These are phyloP conservation scores for Leptogaster cylindrica DNA, from an alignment of 2,888 invertebrate species.

Conservation along the genomic window DNA sequence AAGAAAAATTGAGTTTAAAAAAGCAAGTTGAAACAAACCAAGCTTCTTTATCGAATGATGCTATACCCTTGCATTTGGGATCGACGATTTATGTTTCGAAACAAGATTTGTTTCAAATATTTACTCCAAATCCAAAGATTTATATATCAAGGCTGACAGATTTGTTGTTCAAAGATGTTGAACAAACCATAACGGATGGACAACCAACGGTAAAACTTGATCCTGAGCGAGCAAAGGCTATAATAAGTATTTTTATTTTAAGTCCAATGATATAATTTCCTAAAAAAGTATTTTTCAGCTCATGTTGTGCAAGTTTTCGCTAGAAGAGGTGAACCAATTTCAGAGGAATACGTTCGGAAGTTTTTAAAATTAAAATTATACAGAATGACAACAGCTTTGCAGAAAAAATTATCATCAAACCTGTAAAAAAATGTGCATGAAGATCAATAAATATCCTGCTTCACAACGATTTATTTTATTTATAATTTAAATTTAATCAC, in stretches of 20 bases:
- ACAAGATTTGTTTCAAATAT: conserved; percentile 45
- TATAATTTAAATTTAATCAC: neutral
- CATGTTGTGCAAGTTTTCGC: conserved; percentile 47
- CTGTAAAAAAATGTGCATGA: neutral
- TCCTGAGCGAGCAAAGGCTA: conserved; percentile 33
- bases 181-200: neutral
- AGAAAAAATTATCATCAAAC: neutral
- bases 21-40: neutral
- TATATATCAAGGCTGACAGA: conserved; percentile 46
- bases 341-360: conserved; percentile 13
- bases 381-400: conserved; percentile 4
- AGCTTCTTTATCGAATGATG: neutral
- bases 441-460: neutral
- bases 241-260: conserved; percentile 41
- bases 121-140: conserved; percentile 45
- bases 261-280: neutral
- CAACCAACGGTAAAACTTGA: conserved; percentile 9
- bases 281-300: conserved; percentile 40
- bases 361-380: conserved; percentile 20
- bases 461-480: conserved; percentile 3
- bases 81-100: conserved; percentile 44
- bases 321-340: conserved; percentile 40
- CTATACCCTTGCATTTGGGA: conserved; percentile 46
- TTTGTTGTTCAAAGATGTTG: conserved; percentile 43
- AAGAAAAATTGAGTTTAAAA: too few species aligned